These are phyloP conservation scores for Varanus salvator DNA, from an alignment of 2,113 vertebrate species.

Conservation along the genomic window DNA sequence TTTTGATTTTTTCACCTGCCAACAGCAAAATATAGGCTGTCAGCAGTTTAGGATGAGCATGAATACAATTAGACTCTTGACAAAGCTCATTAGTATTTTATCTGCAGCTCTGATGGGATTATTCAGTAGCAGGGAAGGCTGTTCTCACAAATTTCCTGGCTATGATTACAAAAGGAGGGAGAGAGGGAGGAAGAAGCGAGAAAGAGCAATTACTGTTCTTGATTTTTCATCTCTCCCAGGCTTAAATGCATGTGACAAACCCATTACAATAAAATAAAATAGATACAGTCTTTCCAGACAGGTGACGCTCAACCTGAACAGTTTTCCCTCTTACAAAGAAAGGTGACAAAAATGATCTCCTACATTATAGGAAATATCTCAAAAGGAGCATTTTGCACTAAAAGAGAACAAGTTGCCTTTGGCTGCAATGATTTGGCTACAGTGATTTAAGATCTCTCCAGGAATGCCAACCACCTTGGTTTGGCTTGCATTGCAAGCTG, in stretches of 20 bases:
- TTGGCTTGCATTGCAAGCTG: neutral
- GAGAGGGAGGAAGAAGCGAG: neutral
- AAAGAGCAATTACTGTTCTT: slow-evolving; percentile 51
- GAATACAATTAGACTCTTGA: slow-evolving; percentile 36
- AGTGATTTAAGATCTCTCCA: neutral
- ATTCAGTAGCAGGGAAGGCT: slow-evolving; percentile 16
- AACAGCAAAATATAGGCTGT: slow-evolving; percentile 55
- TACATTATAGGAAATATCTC: accelerated
- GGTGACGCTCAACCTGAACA: slow-evolving; percentile 42
- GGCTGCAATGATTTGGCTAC: neutral
- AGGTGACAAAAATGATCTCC: neutral
- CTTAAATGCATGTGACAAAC: slow-evolving; percentile 14
- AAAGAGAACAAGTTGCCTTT: neutral
- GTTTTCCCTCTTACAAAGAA: neutral
- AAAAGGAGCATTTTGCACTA: neutral
- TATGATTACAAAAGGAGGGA: slow-evolving; percentile 4
- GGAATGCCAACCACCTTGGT: slow-evolving; percentile 17
- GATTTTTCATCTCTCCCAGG: slow-evolving; percentile 39
- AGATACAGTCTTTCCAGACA: slow-evolving; percentile 51
- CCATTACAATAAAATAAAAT: slow-evolving; percentile 60
- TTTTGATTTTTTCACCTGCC: slow-evolving; percentile 47
- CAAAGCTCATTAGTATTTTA: slow-evolving; percentile 47
- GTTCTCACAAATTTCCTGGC: slow-evolving; percentile 15
- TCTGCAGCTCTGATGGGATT: neutral
- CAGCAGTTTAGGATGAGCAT: slow-evolving; percentile 37